These are phyloP conservation scores for Plagodis pulveraria DNA, from an alignment of 2,888 invertebrate genomes.

Conservation along the genomic window DNA sequence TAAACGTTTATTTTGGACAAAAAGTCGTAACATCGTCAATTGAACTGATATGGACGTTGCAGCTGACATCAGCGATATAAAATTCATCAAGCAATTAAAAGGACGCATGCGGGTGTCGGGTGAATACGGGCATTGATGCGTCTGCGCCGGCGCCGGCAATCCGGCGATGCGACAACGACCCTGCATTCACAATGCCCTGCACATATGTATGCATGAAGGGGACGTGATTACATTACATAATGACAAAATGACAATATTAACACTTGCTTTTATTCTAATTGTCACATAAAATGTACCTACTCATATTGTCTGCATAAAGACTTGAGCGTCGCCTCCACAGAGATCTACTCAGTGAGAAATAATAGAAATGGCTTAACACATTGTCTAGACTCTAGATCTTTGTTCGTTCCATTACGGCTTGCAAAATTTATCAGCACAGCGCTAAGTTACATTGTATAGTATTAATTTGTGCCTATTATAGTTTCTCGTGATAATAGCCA, in stretches of 20 bases:
- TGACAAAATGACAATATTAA: constrained; percentile 1
- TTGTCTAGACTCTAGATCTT: not conserved
- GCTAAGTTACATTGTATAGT: not conserved
- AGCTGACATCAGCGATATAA: constrained; percentile 53
- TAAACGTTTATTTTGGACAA: constrained; percentile 2
- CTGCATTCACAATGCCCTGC: constrained; percentile 37
- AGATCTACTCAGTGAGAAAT: not conserved
- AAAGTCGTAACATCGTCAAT: constrained; percentile 30
- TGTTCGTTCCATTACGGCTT: constrained; percentile 1
- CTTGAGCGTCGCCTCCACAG: not conserved
- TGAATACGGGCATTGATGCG: constrained; percentile 64
- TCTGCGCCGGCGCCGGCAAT: constrained; percentile 39
- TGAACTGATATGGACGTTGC: constrained; percentile 31
- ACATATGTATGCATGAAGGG: constrained; percentile 22
- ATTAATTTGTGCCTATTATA: constrained; percentile 12
- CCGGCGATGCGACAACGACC: constrained; percentile 43
- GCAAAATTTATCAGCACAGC: constrained; percentile 6
- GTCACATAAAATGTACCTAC: not conserved
- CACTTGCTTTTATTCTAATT: not conserved
- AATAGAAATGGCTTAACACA: not conserved
- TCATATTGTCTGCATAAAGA: not conserved
- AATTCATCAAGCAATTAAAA: constrained; percentile 60
- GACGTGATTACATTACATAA: constrained; percentile 25
- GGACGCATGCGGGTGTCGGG: constrained; percentile 62
- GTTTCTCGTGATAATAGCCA: constrained; percentile 1